Conservation (phyloP, 2,888 invertebrate species). For the Pyrgus malvae region DNA sequence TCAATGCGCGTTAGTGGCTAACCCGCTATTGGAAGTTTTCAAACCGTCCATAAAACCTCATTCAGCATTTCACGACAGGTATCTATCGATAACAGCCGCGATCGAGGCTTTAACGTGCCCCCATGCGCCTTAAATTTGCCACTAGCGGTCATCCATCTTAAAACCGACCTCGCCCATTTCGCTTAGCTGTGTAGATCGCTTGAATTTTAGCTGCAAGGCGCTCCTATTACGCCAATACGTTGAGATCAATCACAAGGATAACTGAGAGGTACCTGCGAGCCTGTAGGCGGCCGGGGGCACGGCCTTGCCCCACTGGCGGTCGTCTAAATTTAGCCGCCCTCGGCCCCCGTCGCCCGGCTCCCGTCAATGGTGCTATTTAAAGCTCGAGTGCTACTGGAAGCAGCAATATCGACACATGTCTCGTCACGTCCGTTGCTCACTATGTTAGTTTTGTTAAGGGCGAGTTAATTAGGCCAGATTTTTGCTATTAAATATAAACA, state of each 20-base stretch:
- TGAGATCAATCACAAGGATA: constrained; percentile 70
- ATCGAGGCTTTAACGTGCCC: too few relatives aligned
- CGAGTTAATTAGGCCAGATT: neutral
- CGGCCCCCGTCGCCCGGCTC: constrained; percentile 44
- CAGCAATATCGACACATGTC: constrained; percentile 13
- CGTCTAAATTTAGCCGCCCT: constrained; percentile 69
- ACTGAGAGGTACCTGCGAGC: constrained; percentile 38
- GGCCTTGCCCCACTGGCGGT: constrained; percentile 74
- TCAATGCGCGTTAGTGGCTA: too few relatives aligned
- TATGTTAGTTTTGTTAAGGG: neutral
- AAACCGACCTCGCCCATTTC: too few relatives aligned
- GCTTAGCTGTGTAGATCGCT: too few relatives aligned
- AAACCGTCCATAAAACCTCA: too few relatives aligned
- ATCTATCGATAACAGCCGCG: too few relatives aligned
- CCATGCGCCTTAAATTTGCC: too few relatives aligned
- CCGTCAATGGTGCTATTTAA: constrained; percentile 71
- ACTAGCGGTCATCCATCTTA: too few relatives aligned
- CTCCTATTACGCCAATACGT: constrained; percentile 62
- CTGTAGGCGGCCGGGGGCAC: constrained; percentile 54
- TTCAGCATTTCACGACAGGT: too few relatives aligned
- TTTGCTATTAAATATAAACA: too few relatives aligned
- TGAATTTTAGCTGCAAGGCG: too few relatives aligned
- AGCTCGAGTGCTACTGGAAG: constrained; percentile 36
- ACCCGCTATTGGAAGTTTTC: too few relatives aligned
- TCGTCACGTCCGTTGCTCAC: neutral